Conservation (phyloP, 2,113 vertebrate species). For the human region DNA sequence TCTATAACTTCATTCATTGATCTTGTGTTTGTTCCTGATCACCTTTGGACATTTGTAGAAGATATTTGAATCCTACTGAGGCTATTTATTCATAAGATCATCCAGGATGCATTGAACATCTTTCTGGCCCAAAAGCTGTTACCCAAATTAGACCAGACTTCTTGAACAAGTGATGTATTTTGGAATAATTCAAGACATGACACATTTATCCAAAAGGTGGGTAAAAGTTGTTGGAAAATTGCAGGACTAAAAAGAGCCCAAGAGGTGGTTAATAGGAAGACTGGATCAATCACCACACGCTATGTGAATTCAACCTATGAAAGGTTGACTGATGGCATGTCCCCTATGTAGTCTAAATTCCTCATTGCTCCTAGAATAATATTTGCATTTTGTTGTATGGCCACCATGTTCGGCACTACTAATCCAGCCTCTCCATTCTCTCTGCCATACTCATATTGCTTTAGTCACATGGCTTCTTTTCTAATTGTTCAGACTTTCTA, state of each 20-base stretch:
- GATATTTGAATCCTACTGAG: not conserved
- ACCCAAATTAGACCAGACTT: conserved; percentile 1
- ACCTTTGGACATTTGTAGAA: not conserved
- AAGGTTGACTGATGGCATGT: not conserved
- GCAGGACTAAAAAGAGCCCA: not conserved
- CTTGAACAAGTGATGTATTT: conserved; percentile 11
- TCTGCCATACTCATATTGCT: not conserved
- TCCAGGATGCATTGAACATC: not conserved
- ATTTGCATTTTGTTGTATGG: not conserved
- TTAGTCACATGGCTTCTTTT: not conserved
- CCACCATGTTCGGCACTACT: not conserved
- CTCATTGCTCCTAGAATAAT: not conserved
- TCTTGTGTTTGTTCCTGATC: not conserved
- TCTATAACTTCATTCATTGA: not conserved
- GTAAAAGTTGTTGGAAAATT: not conserved
- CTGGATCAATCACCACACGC: not conserved
- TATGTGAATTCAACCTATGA: not conserved
- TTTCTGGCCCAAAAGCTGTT: not conserved
- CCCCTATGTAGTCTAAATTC: not conserved
- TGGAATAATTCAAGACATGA: not conserved
- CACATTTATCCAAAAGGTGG: not conserved
- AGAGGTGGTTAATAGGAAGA: not conserved
- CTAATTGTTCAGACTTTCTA: not conserved
- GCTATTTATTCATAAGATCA: conserved; percentile 14
- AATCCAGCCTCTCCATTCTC: not conserved